Evolutionary conservation across 2,797 vertebrate genomes (phyloP), one percentile per base, ranked within the genome.

Genomic region (Apogon talboti): DNA sequence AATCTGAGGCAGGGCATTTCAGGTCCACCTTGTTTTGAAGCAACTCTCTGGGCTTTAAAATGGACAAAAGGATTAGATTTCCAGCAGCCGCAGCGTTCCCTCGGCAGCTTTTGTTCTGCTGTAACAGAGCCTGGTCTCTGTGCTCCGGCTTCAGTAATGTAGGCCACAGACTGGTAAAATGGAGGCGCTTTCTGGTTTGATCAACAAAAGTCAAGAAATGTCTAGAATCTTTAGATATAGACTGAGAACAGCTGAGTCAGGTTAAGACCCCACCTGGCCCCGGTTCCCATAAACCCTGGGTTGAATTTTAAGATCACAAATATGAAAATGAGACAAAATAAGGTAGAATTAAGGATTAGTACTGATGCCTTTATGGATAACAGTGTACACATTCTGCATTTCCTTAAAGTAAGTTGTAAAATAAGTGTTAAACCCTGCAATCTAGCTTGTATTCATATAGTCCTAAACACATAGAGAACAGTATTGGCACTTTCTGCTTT

Each of bases 111-210:
- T 89, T 84, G 76, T 85, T 86, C 63, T 52, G 47, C 19, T 74
- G 85, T 85, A 92, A 90, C 76, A 58, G 71, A 88, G 88, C 57
- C 79, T 49, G 8, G 1, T 12, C 37, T 78, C 30, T 84, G 54
- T 75, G 77, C 46, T 75, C 52, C 55, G 33, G 68, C 59, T 74
- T 13, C 37, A 64, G 43, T 75, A 80, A n/a, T 86, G 69, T 87
- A 76, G 86, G 79, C 55, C 70, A 82, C 35, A 54, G 55, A 54
- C 47, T 16, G 45, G 74, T 70, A 65, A 66, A 55, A 49, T 41
- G 40, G 46, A 66, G 60, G 40, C 72, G 21, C 15, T 79, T 33
- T 49, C 68, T 72, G 16, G 43, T 69, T 49, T 46, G n/a, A n/a
- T 33, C 13, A 63, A 28, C 14, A 69, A 13, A 38, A 30, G 3